Conservation (phyloP, 2,888 invertebrate genomes). For the Holacanthella duospinosa region DNA sequence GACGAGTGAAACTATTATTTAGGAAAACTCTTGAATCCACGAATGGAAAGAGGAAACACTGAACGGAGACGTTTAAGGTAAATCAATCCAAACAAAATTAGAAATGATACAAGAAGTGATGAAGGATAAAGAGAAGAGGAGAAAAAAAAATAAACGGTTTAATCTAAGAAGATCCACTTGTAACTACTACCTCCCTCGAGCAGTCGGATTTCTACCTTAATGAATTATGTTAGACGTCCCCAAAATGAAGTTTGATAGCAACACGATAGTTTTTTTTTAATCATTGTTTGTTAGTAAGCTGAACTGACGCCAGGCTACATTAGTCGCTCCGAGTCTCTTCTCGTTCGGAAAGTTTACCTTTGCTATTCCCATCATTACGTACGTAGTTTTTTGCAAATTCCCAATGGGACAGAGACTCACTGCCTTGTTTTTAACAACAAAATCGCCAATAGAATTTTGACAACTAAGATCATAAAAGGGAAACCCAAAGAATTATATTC, state of each 20-base stretch:
- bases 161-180: neutral
- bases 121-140: neutral
- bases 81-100: neutral
- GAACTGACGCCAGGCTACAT: neutral
- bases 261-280: neutral
- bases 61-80: neutral
- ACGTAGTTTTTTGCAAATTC: no score
- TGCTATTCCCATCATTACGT: neutral
- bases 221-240: neutral
- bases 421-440: neutral
- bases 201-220: neutral
- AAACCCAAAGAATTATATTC: neutral
- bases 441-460: neutral
- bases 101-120: neutral
- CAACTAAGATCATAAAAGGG: no score
- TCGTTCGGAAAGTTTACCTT: neutral
- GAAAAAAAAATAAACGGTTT: neutral
- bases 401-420: neutral
- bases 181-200: constrained; percentile 5
- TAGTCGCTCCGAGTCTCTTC: neutral
- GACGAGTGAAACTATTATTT: neutral
- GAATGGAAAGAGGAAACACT: neutral
- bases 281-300: neutral
- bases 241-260: neutral
- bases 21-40: neutral